Percentiles rank a stretch among this genome's conserved stretches.
Evolutionary conservation across 2,113 vertebrate genomes (phyloP).

Genomic region (Brachirus orientalis): DNA sequence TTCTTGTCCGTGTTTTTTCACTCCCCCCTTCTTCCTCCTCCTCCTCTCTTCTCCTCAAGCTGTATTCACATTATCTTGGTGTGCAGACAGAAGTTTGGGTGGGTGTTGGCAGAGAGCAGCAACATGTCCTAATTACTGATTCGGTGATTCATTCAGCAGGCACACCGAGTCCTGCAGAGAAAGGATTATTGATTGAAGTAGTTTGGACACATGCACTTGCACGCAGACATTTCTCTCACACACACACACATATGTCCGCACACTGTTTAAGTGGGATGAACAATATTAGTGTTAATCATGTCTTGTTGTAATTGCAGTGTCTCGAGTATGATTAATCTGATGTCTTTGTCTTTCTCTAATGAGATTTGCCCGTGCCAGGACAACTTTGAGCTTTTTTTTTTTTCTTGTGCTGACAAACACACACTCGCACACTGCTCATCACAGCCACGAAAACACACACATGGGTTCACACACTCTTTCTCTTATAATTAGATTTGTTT

Average conservation of each 20-base stretch:
- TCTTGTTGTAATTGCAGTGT: constrained; percentile 77
- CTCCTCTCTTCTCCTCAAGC: constrained; percentile 29
- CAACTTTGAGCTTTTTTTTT: constrained; percentile 60
- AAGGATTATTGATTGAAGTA: constrained; percentile 77
- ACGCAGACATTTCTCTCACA: constrained; percentile 26
- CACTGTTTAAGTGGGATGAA: constrained; percentile 65
- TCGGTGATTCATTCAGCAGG: constrained; percentile 69
- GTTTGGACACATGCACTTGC: constrained; percentile 62
- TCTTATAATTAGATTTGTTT: constrained; percentile 72
- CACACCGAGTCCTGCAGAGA: constrained; percentile 59
- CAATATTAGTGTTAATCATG: constrained; percentile 76
- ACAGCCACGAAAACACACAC: background rate
- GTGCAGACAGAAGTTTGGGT: constrained; percentile 49
- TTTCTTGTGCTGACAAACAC: constrained; percentile 33
- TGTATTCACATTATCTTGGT: constrained; percentile 65
- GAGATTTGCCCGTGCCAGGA: constrained; percentile 72
- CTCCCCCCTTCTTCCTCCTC: constrained; percentile 3
- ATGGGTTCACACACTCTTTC: constrained; percentile 26
- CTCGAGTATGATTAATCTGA: constrained; percentile 78
- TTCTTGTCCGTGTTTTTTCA: constrained; percentile 42
- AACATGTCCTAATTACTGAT: constrained; percentile 71
- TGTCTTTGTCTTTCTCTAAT: constrained; percentile 77
- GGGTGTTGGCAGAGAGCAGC: constrained; percentile 48
- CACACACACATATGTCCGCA: constrained; percentile 18
- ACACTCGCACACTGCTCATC: constrained; percentile 11